Percentiles rank a stretch among this genome's conserved stretches.
phyloP scores from a whole-genome alignment of 2,888 invertebrate species.

The Ochropleura plecta region DNA sequence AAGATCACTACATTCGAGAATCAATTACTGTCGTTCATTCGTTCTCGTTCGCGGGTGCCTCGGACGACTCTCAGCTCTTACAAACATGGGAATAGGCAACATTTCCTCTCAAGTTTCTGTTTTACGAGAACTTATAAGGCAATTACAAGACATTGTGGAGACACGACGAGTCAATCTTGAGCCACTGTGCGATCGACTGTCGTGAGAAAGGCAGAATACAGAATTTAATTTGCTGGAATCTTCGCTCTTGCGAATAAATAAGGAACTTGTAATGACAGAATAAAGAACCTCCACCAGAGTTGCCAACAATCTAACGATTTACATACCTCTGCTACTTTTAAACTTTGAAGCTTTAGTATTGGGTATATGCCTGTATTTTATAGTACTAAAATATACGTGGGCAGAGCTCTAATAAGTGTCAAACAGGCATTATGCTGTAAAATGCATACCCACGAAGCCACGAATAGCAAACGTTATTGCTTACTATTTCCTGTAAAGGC shows the following conservation, averaged over 20 bases:
- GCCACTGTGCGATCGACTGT: constrained; percentile 32
- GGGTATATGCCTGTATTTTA: neutral
- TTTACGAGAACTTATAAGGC: constrained; percentile 48
- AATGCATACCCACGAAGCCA: neutral
- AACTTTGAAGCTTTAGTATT: neutral
- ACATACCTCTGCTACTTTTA: constrained; percentile 10
- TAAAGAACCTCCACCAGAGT: constrained; percentile 30
- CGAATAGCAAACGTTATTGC: constrained; percentile 34
- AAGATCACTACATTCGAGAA: constrained; percentile 32
- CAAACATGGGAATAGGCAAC: constrained; percentile 38
- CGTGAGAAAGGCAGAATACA: constrained; percentile 43
- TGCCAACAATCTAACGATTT: constrained; percentile 20
- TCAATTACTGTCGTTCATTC: constrained; percentile 44
- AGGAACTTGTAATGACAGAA: constrained; percentile 40
- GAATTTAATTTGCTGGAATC: constrained; percentile 49
- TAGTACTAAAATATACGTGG: neutral
- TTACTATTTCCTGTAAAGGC: constrained; percentile 36
- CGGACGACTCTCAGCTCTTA: constrained; percentile 21
- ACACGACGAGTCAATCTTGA: constrained; percentile 53
- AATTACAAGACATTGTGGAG: constrained; percentile 55
- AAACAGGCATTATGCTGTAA: constrained; percentile 28
- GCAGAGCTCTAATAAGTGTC: neutral
- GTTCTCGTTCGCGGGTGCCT: constrained; percentile 25
- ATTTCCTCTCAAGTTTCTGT: constrained; percentile 37
- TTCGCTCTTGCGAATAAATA: constrained; percentile 21